Percentiles rank a stretch among this genome's conserved stretches.
Evolutionary conservation across 2,113 vertebrate species (phyloP).

Genomic region (Myrmecophaga tridactyla): DNA sequence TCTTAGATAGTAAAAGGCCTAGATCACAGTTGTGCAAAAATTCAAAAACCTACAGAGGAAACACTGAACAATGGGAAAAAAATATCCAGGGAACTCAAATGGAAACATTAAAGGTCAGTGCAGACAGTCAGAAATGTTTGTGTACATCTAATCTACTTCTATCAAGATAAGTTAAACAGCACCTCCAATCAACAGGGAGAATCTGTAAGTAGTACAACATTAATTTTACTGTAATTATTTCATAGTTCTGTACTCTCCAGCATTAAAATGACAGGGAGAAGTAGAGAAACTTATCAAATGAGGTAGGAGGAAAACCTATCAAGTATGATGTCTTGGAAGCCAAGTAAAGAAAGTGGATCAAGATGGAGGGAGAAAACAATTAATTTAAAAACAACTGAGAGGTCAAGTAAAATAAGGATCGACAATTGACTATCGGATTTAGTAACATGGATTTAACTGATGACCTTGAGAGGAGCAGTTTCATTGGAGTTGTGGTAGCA

Average conservation of each 20-base stretch:
- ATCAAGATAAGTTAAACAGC: background rate
- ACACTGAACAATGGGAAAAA: constrained; percentile 22
- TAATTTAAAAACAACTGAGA: background rate
- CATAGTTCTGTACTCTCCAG: background rate
- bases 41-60: constrained; percentile 24
- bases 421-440: background rate
- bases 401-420: background rate
- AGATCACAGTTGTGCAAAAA: background rate
- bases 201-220: background rate
- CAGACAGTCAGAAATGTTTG: background rate
- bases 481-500: background rate
- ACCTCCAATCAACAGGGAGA: background rate
- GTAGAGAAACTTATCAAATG: background rate
- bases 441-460: background rate
- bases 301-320: background rate
- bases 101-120: background rate
- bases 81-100: background rate
- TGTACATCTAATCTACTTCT: background rate
- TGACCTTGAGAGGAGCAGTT: background rate
- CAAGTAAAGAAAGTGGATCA: background rate
- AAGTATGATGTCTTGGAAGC: background rate
- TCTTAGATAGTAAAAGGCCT: background rate
- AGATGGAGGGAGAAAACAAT: background rate
- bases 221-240: background rate
- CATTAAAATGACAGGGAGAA: background rate